Evolutionary conservation across 2,888 invertebrate species (phyloP), one percentile per base, ranked within the genome.

Genomic region (Agriopis leucophaearia): DNA sequence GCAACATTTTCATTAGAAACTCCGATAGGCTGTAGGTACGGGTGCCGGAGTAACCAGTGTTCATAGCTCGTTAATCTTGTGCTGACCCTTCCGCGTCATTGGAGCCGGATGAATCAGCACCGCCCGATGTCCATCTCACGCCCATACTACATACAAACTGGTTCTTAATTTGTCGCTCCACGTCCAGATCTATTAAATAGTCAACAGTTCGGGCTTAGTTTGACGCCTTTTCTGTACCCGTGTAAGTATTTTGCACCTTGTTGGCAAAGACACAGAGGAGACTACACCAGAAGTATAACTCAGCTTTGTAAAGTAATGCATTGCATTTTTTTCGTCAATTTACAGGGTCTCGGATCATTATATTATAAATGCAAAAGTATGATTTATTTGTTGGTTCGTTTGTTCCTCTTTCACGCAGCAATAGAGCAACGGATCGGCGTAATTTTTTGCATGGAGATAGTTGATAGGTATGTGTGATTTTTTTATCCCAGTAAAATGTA

Each of bases 51-150:
- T 63, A 63, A 67, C 67, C 63, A 54, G 63, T 54, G 51, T 56
- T 60, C 73, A 71, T 79, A 74, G 78, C 78, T 84, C 86, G 81
- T 87, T 87, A 85, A 87, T 87, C 86, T 81, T 79, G 51, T 35
- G 76, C 60, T 80, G 86, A 82, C 88, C 86, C 87, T 87, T 87
- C 82, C 82, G 70, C 80, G 77, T 84, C 86, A 87, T 85, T 83
- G 85, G 80, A 69, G 75, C 67, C 72, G 78, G 78, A 83, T 84
- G 82, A 83, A 79, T 81, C 81, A 83, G 77, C 75, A 78, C 66
- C 54, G 44, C 15, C 57, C 68, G 54, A 52, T 58, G 48, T 47
- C 52, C 27, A 47, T 52, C 55, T 45, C 42, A 54, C 52, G 16
- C 47, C 42, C 63, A 50, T 65, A 47, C 44, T 54, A 15, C 38